These are phyloP conservation scores for Hyposmocoma kahamanoa DNA, from an alignment of 1,140 invertebrate genomes.

Conservation along the genomic window DNA sequence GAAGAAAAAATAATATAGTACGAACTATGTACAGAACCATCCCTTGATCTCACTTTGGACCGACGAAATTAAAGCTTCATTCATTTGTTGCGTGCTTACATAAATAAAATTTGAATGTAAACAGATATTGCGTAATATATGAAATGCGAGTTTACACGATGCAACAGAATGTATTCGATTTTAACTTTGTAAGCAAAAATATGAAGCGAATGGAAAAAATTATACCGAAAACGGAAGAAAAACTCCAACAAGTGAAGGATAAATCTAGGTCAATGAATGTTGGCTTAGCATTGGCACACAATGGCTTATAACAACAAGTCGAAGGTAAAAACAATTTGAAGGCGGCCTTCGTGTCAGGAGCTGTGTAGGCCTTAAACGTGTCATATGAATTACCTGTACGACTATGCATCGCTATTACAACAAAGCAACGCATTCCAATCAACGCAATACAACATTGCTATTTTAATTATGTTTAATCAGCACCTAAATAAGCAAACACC, in stretches of 20 bases:
- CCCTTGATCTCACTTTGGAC: too few relatives aligned
- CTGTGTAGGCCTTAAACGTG: conserved; percentile 42
- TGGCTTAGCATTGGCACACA: conserved; percentile 49
- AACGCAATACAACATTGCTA: not conserved
- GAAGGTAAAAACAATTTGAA: conserved; percentile 61
- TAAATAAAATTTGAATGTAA: too few relatives aligned
- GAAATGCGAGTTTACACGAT: too few relatives aligned
- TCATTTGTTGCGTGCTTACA: too few relatives aligned
- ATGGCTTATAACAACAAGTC: conserved; percentile 45
- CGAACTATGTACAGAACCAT: too few relatives aligned
- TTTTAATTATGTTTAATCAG: conserved; percentile 4
- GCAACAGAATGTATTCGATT: too few relatives aligned
- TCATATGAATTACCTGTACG: conserved; percentile 37
- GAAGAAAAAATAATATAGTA: too few relatives aligned
- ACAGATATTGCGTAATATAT: too few relatives aligned
- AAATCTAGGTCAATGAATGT: conserved; percentile 38
- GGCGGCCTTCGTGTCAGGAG: conserved; percentile 37
- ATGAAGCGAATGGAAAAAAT: conserved; percentile 16
- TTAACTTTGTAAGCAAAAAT: too few relatives aligned
- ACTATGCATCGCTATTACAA: conserved; percentile 19
- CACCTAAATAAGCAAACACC: not conserved
- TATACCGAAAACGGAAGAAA: conserved; percentile 18
- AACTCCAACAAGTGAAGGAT: conserved; percentile 19
- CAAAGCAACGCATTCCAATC: conserved; percentile 10
- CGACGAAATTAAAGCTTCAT: too few relatives aligned